Percentiles rank a stretch among this genome's conserved stretches.
Conservation (phyloP, 2,797 vertebrate genomes). For the Poecile montanus region DNA sequence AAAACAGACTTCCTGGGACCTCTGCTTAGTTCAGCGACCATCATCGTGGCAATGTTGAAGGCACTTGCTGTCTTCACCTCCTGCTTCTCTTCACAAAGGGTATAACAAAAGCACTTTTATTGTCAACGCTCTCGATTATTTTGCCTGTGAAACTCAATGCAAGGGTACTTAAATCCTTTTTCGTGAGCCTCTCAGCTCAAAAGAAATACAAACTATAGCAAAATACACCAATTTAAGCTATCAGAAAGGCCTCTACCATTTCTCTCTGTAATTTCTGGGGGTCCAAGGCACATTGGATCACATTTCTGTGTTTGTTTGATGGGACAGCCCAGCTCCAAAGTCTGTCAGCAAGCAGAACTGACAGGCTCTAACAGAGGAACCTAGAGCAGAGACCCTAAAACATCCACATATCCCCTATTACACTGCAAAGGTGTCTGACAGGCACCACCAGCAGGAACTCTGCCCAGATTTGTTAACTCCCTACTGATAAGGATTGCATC, state of each 20-base stretch:
- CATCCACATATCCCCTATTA: neutral
- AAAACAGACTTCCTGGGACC: neutral
- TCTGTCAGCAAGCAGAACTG: neutral
- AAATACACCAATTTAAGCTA: neutral
- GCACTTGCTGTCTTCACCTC: neutral
- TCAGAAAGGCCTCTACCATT: neutral
- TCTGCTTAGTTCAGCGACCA: neutral
- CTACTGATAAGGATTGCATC: constrained; percentile 20
- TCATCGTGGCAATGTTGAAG: neutral
- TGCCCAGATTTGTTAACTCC: constrained; percentile 28
- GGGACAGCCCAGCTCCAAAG: neutral
- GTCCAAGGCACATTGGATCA: neutral
- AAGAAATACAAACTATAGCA: neutral
- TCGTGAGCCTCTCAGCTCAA: neutral
- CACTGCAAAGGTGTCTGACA: neutral
- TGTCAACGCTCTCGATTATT: neutral
- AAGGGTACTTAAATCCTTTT: neutral
- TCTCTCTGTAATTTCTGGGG: neutral
- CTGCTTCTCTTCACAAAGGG: neutral
- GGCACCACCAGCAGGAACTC: neutral
- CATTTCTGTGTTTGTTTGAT: neutral
- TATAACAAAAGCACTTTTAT: neutral
- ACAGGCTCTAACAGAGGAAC: neutral
- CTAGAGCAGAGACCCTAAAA: neutral
- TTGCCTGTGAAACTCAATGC: neutral